Percentiles rank a stretch among this genome's conserved stretches.
Evolutionary conservation across 2,113 vertebrate genomes (phyloP).

Genomic region (Rhinogobius similis): DNA sequence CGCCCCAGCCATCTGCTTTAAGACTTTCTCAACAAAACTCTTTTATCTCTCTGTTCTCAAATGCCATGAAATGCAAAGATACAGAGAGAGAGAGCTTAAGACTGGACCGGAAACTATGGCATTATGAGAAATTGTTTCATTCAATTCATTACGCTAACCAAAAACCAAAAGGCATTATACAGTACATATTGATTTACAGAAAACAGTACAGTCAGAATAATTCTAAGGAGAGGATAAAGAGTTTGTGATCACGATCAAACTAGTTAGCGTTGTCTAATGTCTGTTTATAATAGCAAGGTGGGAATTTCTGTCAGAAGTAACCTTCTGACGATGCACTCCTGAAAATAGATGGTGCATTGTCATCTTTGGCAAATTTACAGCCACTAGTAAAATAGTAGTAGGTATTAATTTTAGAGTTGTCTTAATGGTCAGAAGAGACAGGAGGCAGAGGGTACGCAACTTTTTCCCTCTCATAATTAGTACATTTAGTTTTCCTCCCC

Average conservation of each 20-base stretch:
- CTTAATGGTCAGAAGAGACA: no score
- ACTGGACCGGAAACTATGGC: constrained; percentile 13
- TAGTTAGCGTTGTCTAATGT: background rate
- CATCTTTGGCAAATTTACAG: no score
- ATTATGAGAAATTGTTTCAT: constrained; percentile 1
- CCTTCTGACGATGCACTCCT: no score
- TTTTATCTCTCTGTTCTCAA: constrained; percentile 33
- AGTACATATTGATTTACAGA: background rate
- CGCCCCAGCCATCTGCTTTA: constrained; percentile 10
- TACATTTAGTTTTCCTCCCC: no score
- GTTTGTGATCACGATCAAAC: background rate
- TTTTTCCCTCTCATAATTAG: no score
- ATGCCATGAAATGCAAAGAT: constrained; percentile 33
- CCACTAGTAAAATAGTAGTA: no score
- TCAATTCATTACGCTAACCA: background rate
- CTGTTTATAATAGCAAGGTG: background rate
- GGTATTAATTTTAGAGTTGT: no score
- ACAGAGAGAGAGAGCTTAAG: constrained; percentile 11
- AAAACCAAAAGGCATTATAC: no score
- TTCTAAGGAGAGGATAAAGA: background rate
- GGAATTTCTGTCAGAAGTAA: no score
- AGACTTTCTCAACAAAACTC: constrained; percentile 20
- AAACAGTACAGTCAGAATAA: background rate
- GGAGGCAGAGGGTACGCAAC: no score
- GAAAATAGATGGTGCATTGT: no score